Conservation (phyloP, 1,140 invertebrate genomes). For the Microvelia longipes region DNA sequence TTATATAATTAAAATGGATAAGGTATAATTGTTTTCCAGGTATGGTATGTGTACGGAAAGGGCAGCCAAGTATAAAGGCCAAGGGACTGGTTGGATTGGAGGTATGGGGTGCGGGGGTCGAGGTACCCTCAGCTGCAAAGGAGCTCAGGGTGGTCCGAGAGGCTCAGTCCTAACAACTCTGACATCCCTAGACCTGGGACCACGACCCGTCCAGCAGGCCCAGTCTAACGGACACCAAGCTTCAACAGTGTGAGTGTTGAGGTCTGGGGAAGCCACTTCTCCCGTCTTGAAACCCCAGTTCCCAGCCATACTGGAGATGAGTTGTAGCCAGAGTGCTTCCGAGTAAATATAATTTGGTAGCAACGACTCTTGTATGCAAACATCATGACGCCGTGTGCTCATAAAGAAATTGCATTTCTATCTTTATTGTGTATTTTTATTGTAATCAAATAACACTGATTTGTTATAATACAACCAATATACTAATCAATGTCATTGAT, state of each 20-base stretch:
- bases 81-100: not conserved
- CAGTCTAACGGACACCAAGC: not conserved
- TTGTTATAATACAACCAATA: too few relatives aligned
- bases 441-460: too few relatives aligned
- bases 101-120: slow-evolving; percentile 1
- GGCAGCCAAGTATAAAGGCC: slow-evolving; percentile 19
- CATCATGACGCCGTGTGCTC: too few relatives aligned
- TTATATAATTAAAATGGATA: slow-evolving; percentile 8
- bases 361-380: too few relatives aligned
- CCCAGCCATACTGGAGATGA: too few relatives aligned
- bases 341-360: too few relatives aligned
- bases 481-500: too few relatives aligned
- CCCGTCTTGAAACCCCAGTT: too few relatives aligned
- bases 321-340: too few relatives aligned
- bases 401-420: too few relatives aligned
- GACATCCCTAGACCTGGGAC: slow-evolving; percentile 16
- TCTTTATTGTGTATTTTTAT: too few relatives aligned
- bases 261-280: too few relatives aligned
- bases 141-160: not conserved
- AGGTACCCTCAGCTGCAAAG: not conserved
- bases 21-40: slow-evolving; percentile 30
- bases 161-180: slow-evolving; percentile 20
- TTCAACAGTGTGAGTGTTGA: not conserved
- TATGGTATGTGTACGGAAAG: slow-evolving; percentile 18
- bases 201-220: slow-evolving; percentile 3